Base-by-base conservation (phyloP, 2,113 vertebrate genomes). In the Phainopepla nitens region DNA sequence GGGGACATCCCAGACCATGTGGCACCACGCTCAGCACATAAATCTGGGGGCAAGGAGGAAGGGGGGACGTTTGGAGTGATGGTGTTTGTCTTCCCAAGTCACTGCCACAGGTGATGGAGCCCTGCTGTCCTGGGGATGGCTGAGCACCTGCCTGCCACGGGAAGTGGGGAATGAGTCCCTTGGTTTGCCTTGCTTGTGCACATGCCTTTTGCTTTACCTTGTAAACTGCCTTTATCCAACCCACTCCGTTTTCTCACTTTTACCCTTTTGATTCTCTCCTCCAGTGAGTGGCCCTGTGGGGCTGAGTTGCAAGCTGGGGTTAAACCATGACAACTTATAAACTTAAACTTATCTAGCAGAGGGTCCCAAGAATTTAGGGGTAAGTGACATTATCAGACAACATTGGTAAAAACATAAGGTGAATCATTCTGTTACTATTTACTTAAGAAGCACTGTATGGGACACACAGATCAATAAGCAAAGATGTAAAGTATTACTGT, bases 21-120 rank as follows among this genome's bases (percentile, higher is more conserved):
- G 35, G 42, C 20, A 7, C 41, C 76, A 11, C 5, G 27, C 23
- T 56, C 28, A n/a, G 41, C 49, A 56, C 0, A 6, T 0, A 54
- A 36, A 81, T 12, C 54, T 45, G 47, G 20, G 31, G 27, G 62
- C 25, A 9, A 42, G 42, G 19, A 65, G 28, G 27, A 28, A 71
- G 11, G 15, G 18, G 50, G 16, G 10, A 47, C 0, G 1, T 28
- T 47, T 25, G 17, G 3, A 50, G 33, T 2, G 23, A 36, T 29
- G n/a, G 45, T 11, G 13, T 61, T 68, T 68, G 54, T 42, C 31
- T 39, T 29, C 54, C 49, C 42, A n/a, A 29, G 41, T 29, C 28
- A 65, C 36, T 1, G 5, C 4, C 15, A 22, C 0, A 7, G 33
- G 41, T 17, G 69, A 51, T 15, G 25, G 51, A 54, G 22, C 41